phyloP scores from a whole-genome alignment of 2,113 vertebrate genomes.

The Procapra przewalskii region DNA sequence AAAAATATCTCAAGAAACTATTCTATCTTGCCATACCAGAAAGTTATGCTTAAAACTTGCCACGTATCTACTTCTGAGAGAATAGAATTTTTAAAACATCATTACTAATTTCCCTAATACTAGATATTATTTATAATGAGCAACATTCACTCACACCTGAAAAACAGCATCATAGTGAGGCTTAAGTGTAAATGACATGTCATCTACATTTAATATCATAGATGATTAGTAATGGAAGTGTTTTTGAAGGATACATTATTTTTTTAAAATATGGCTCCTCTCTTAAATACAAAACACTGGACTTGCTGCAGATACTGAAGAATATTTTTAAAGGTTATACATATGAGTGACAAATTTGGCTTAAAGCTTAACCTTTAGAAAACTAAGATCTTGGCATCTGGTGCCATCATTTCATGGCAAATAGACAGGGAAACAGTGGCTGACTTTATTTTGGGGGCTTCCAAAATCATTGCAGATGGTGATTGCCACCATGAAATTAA shows the following conservation, averaged over 20 bases:
- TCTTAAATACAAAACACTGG: not conserved
- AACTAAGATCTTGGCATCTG: not conserved
- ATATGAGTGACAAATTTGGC: not conserved
- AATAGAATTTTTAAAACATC: not conserved
- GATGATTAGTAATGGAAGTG: not conserved
- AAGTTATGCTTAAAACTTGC: not conserved
- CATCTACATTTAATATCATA: not conserved
- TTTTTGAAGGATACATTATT: not conserved
- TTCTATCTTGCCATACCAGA: not conserved
- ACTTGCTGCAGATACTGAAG: not conserved
- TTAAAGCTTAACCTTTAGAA: not conserved
- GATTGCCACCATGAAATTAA: not conserved
- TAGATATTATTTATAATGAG: not conserved
- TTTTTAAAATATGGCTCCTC: not conserved
- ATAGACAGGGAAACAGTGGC: not conserved
- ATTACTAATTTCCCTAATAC: not conserved
- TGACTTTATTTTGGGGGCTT: not conserved
- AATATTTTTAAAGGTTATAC: not conserved
- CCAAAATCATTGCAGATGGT: not conserved
- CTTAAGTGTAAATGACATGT: not conserved
- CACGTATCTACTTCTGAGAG: not conserved
- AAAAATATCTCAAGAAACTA: not conserved
- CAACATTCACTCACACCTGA: not conserved
- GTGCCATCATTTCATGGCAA: not conserved
- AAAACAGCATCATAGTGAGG: not conserved